phyloP scores from a whole-genome alignment of 2,888 invertebrate genomes.

The Cynaeus angustus region DNA sequence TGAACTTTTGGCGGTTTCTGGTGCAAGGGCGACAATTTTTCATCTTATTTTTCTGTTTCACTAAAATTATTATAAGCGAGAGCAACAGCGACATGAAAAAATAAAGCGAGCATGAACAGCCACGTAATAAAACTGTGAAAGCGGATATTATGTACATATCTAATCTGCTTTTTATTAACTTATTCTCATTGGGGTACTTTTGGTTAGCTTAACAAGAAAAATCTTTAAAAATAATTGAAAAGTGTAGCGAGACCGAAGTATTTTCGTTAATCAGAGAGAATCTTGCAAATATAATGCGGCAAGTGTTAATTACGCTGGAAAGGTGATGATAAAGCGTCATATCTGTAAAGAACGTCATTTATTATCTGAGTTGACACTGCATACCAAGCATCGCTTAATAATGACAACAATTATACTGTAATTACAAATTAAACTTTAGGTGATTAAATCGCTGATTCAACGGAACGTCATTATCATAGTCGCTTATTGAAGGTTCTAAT shows the following conservation, averaged over 20 bases:
- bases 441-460: constrained; percentile 63
- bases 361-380: constrained; percentile 55
- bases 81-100: constrained; percentile 36
- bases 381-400: constrained; percentile 59
- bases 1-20: constrained; percentile 35
- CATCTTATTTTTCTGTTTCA: constrained; percentile 28
- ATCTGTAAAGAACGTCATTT: constrained; percentile 44
- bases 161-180: constrained; percentile 12
- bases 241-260: no score
- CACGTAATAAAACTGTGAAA: constrained; percentile 27
- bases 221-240: no score
- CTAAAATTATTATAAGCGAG: constrained; percentile 38
- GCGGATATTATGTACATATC: constrained; percentile 17
- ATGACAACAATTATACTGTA: constrained; percentile 64
- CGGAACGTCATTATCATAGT: constrained; percentile 64
- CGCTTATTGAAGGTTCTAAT: constrained; percentile 62
- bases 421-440: constrained; percentile 65
- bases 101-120: constrained; percentile 22
- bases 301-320: constrained; percentile 5
- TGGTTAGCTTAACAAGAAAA: no score
- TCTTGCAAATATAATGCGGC: no score
- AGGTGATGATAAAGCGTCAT: constrained; percentile 14
- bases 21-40: constrained; percentile 28
- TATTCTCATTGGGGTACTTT: neutral
- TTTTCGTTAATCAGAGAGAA: no score